These are phyloP conservation scores for Myzus persicae DNA, from an alignment of 1,140 invertebrate genomes.

Conservation along the genomic window DNA sequence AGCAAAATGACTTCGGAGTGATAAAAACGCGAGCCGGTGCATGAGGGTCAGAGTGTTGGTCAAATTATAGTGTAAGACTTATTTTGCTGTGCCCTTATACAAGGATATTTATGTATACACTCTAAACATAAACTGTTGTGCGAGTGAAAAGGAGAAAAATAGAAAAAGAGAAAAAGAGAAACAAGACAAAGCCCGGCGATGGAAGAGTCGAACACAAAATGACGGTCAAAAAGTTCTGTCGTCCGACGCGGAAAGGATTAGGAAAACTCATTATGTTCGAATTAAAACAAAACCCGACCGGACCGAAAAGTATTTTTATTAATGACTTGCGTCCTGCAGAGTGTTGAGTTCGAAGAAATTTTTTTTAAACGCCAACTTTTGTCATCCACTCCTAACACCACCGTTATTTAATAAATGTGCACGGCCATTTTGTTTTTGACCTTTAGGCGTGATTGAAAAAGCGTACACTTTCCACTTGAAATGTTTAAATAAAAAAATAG, in stretches of 20 bases:
- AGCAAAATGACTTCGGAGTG: neutral
- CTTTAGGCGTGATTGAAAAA: neutral
- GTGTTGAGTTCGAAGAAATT: neutral
- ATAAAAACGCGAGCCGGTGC: neutral
- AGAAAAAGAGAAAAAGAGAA: neutral
- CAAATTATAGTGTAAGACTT: neutral
- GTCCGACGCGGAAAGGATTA: slow-evolving; percentile 34
- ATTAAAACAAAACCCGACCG: slow-evolving; percentile 38
- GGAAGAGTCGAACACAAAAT: neutral
- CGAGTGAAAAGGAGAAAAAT: neutral
- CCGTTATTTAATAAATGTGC: slow-evolving; percentile 27
- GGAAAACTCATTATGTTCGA: slow-evolving; percentile 45
- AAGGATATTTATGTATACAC: neutral
- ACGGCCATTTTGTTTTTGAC: neutral
- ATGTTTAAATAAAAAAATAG: slow-evolving; percentile 17
- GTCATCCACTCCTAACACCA: neutral
- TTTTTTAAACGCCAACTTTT: slow-evolving; percentile 35
- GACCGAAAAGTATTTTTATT: slow-evolving; percentile 48
- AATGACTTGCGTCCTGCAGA: slow-evolving; percentile 3
- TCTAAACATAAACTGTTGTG: neutral
- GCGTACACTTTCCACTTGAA: neutral
- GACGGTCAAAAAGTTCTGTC: slow-evolving; percentile 35
- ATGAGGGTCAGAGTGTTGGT: neutral
- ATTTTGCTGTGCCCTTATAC: neutral
- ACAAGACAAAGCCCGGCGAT: slow-evolving; percentile 6